Percentiles rank a stretch among this genome's conserved stretches.
Evolutionary conservation across 1,140 invertebrate species (phyloP).

Genomic region (Caenorhabditis brenneri): DNA sequence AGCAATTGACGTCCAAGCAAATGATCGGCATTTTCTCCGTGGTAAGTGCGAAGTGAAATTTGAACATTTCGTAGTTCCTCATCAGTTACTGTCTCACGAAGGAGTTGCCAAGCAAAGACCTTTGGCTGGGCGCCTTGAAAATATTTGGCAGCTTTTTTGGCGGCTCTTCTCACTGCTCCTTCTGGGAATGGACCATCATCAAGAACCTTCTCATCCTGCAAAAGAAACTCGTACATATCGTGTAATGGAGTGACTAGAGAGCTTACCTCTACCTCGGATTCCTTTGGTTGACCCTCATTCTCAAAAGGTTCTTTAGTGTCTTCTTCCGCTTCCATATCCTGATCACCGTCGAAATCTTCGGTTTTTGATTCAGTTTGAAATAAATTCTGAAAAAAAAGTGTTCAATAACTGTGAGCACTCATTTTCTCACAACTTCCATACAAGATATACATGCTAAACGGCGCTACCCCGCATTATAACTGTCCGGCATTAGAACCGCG

Average conservation of each 20-base stretch:
- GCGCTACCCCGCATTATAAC: too few relatives aligned
- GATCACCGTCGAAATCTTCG: constrained; percentile 53
- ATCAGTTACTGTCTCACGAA: constrained; percentile 70
- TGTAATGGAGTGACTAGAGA: not conserved
- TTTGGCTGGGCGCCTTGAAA: constrained; percentile 70
- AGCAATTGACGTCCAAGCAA: constrained; percentile 64
- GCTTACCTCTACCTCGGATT: constrained; percentile 46
- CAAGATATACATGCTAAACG: too few relatives aligned
- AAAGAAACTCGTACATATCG: constrained; percentile 13
- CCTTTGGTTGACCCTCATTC: constrained; percentile 47
- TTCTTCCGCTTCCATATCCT: constrained; percentile 52
- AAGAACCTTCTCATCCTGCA: constrained; percentile 39
- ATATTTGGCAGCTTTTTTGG: constrained; percentile 67
- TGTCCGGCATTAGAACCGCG: too few relatives aligned
- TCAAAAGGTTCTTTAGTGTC: constrained; percentile 57
- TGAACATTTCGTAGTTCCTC: constrained; percentile 70
- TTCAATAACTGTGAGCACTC: too few relatives aligned
- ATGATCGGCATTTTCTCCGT: constrained; percentile 68
- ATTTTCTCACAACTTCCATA: too few relatives aligned
- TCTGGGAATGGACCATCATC: constrained; percentile 66
- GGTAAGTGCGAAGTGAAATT: constrained; percentile 69
- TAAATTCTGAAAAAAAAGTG: too few relatives aligned
- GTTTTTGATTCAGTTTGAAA: constrained; percentile 38
- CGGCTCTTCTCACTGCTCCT: constrained; percentile 67
- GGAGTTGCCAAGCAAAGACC: constrained; percentile 71